phyloP scores from a whole-genome alignment of 2,797 vertebrate genomes.

The Poeciliopsis paucimaculata region DNA sequence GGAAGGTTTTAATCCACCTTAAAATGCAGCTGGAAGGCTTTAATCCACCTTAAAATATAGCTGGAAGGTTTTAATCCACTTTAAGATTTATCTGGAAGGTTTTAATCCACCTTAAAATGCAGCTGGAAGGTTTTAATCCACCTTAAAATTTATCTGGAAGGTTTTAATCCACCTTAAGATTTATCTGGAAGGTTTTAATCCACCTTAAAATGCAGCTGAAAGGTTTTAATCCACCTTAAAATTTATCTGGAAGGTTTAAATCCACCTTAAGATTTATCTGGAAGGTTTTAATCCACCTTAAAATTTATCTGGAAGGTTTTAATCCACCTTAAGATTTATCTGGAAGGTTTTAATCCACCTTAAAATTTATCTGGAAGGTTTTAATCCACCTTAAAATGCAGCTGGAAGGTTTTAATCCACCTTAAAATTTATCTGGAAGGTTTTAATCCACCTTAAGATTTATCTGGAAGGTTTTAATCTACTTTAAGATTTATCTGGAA shows the following conservation, averaged over 20 bases:
- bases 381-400: too few species aligned
- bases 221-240: too few species aligned
- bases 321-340: conserved; percentile 54
- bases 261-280: conserved; percentile 58
- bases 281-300: conserved; percentile 34
- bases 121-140: too few species aligned
- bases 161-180: neutral
- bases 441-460: neutral
- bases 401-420: too few species aligned
- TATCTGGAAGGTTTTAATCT: conserved; percentile 68
- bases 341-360: conserved; percentile 37
- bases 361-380: conserved; percentile 65
- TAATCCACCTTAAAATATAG: fast-evolving
- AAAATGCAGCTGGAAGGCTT: too few species aligned
- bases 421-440: conserved; percentile 65
- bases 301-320: too few species aligned
- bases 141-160: conserved; percentile 65
- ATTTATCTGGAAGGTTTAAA: conserved; percentile 65
- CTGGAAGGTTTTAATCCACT: too few species aligned
- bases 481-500: too few species aligned
- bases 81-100: conserved; percentile 64
- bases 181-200: conserved; percentile 66
- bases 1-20: too few species aligned
- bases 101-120: too few species aligned
- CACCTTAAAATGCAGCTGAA: too few species aligned